A percentile compares a stretch with the other conserved stretches of the same genome.
Evolutionary conservation across 2,797 vertebrate species (phyloP).

Genomic region (Erpetoichthys calabaricus): DNA sequence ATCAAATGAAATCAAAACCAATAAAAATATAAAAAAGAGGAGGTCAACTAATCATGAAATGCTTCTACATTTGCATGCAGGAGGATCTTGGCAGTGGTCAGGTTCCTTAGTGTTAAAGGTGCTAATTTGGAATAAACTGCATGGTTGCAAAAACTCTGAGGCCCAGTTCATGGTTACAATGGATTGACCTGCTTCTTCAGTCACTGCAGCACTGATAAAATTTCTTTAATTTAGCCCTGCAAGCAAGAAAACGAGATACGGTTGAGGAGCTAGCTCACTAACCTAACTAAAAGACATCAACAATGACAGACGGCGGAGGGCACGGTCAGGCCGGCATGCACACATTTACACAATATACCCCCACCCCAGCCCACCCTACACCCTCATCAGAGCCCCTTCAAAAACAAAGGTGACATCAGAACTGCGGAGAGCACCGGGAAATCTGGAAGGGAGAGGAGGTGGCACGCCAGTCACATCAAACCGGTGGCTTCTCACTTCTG

Average conservation of each 20-base stretch:
- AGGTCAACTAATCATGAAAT: conserved; percentile 75
- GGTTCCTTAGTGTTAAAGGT: conserved; percentile 76
- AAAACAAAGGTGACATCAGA: too few species aligned
- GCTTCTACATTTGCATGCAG: conserved; percentile 60
- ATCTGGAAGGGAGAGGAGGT: too few species aligned
- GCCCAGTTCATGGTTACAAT: conserved; percentile 89
- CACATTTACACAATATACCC: too few species aligned
- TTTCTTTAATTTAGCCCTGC: conserved; percentile 98
- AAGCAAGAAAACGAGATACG: conserved; percentile 97
- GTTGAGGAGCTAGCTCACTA: conserved; percentile 77
- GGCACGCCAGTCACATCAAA: too few species aligned
- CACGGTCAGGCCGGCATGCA: too few species aligned
- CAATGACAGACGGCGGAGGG: too few species aligned
- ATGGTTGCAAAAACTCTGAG: conserved; percentile 66
- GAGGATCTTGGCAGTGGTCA: conserved; percentile 44
- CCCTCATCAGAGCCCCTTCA: too few species aligned
- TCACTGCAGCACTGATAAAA: conserved; percentile 95
- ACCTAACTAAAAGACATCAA: conserved; percentile 58
- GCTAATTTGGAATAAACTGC: conserved; percentile 77
- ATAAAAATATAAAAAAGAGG: conserved; percentile 16
- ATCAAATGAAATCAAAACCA: conserved; percentile 23
- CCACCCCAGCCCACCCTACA: too few species aligned
- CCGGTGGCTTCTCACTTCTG: too few species aligned
- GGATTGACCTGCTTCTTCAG: conserved; percentile 93
- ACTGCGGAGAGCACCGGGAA: too few species aligned